Conservation (phyloP, 2,888 invertebrate species). For the Liodrosophila aerea region DNA sequence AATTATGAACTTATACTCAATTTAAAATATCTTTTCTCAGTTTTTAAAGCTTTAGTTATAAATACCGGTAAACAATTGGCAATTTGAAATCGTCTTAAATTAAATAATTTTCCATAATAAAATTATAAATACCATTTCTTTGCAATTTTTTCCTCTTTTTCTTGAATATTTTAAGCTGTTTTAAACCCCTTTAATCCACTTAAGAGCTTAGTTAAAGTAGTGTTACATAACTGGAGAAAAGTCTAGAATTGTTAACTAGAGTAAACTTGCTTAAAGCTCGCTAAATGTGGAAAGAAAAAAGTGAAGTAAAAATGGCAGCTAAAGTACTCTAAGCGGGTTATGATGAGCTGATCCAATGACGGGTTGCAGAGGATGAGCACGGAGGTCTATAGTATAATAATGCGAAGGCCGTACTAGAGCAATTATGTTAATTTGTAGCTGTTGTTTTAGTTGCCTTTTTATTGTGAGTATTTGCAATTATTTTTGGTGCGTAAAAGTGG, state of each 20-base stretch:
- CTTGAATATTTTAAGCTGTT: no score
- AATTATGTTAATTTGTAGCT: slow-evolving; percentile 73
- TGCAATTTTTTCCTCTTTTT: no score
- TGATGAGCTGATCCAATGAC: slow-evolving; percentile 18
- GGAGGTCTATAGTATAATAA: no score
- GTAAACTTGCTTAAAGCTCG: slow-evolving; percentile 17
- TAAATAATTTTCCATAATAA: no score
- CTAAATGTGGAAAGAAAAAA: slow-evolving; percentile 29
- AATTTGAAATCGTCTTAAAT: no score
- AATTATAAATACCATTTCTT: no score
- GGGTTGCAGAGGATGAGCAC: background rate
- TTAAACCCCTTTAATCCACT: no score
- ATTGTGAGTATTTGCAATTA: slow-evolving; percentile 12
- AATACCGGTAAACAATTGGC: no score
- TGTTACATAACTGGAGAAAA: slow-evolving; percentile 25
- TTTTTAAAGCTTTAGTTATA: no score
- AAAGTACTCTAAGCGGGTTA: slow-evolving; percentile 36
- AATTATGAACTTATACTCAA: no score
- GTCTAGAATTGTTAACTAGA: background rate
- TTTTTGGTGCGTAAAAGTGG: slow-evolving; percentile 19
- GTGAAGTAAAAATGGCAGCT: slow-evolving; percentile 29
- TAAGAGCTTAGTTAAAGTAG: slow-evolving; percentile 22
- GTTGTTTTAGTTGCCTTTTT: slow-evolving; percentile 25
- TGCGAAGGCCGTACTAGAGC: slow-evolving; percentile 18
- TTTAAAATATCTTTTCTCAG: no score